phyloP scores from a whole-genome alignment of 1,140 invertebrate genomes.

The Ctenoplectra terminalis region DNA sequence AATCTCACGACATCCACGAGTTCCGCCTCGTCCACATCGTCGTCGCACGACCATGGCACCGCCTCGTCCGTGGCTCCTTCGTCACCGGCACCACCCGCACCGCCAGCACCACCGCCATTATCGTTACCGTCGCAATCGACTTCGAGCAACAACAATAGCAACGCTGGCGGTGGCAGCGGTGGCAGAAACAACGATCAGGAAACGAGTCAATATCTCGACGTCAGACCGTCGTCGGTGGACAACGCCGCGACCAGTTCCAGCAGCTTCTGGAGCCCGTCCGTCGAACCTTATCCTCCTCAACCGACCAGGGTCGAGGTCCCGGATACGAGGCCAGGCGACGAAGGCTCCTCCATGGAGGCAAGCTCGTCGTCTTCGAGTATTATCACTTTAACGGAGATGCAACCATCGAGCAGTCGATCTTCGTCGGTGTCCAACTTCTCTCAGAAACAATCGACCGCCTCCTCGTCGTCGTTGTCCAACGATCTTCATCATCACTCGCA shows the following conservation, averaged over 20 bases:
- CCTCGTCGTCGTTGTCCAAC: slow-evolving; percentile 27
- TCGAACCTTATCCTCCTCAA: slow-evolving; percentile 77
- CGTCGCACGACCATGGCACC: slow-evolving; percentile 72
- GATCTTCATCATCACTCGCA: slow-evolving; percentile 77
- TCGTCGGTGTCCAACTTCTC: slow-evolving; percentile 39
- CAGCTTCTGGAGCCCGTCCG: slow-evolving; percentile 74
- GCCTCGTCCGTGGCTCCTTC: slow-evolving; percentile 55
- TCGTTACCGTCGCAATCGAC: slow-evolving; percentile 72
- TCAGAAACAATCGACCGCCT: slow-evolving; percentile 4
- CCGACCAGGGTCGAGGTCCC: slow-evolving; percentile 79
- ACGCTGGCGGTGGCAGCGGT: slow-evolving; percentile 51
- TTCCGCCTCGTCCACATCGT: slow-evolving; percentile 80
- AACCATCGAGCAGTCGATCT: slow-evolving; percentile 70
- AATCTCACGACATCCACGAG: slow-evolving; percentile 73
- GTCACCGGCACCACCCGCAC: slow-evolving; percentile 52
- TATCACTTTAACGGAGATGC: slow-evolving; percentile 78
- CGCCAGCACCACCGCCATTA: slow-evolving; percentile 56
- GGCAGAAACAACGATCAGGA: slow-evolving; percentile 60
- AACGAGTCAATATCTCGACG: slow-evolving; percentile 59
- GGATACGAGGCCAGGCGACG: slow-evolving; percentile 78
- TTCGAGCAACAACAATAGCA: slow-evolving; percentile 53
- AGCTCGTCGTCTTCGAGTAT: slow-evolving; percentile 68
- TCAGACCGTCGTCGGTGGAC: slow-evolving; percentile 58
- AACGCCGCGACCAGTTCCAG: slow-evolving; percentile 34
- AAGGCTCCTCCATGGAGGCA: slow-evolving; percentile 70